phyloP scores from a whole-genome alignment of 2,113 vertebrate species.

The Synodontis membranacea region DNA sequence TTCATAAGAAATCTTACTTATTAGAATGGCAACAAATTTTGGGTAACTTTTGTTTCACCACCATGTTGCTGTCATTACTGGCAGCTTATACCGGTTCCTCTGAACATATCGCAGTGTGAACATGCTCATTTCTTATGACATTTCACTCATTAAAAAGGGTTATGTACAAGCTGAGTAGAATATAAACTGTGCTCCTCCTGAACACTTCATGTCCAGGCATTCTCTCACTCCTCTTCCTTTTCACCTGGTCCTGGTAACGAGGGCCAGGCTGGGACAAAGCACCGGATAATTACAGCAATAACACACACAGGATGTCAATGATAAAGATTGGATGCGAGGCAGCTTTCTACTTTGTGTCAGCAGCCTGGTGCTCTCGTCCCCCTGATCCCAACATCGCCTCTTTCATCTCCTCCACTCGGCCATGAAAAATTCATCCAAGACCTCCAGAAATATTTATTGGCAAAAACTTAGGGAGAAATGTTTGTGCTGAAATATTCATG shows the following conservation, averaged over 20 bases:
- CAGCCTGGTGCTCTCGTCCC: conserved; percentile 68
- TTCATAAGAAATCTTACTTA: neutral
- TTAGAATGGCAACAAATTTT: neutral
- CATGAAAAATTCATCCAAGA: conserved; percentile 83
- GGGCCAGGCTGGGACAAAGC: conserved; percentile 65
- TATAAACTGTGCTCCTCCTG: conserved; percentile 31
- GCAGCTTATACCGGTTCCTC: neutral
- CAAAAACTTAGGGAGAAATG: conserved; percentile 79
- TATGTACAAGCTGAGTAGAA: neutral
- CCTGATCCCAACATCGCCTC: conserved; percentile 68
- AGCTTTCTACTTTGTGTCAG: conserved; percentile 74
- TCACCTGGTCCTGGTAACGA: conserved; percentile 57
- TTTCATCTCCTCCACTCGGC: conserved; percentile 76
- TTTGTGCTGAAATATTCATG: conserved; percentile 78
- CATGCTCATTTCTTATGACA: neutral
- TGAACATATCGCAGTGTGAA: neutral
- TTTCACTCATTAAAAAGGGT: conserved; percentile 1
- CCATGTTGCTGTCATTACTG: neutral
- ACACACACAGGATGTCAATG: conserved; percentile 66
- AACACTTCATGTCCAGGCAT: conserved; percentile 41
- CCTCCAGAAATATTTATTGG: conserved; percentile 82
- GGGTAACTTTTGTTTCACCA: neutral
- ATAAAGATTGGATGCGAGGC: conserved; percentile 77
- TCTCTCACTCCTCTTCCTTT: conserved; percentile 44
- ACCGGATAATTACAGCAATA: conserved; percentile 73